phyloP scores from a whole-genome alignment of 2,888 invertebrate species.

The Drosophila testacea region DNA sequence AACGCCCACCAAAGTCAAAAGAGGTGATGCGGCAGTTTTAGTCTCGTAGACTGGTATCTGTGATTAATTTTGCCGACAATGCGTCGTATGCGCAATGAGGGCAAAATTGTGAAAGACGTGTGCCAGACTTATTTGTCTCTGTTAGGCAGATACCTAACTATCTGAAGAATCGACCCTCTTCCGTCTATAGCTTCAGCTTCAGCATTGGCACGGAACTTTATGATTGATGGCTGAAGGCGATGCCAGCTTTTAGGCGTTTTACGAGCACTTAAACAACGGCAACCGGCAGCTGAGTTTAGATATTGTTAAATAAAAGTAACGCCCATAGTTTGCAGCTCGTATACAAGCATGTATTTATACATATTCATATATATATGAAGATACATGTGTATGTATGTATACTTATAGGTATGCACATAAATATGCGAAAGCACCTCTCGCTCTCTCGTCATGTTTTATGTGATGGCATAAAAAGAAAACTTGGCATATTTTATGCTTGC shows the following conservation, averaged over 20 bases:
- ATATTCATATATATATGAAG: background rate
- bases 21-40: conserved; percentile 49
- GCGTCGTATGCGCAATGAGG: conserved; percentile 67
- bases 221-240: conserved; percentile 68
- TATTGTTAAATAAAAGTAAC: conserved; percentile 66
- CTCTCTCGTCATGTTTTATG: conserved; percentile 57
- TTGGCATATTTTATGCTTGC: conserved; percentile 68
- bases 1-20: conserved; percentile 38
- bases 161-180: conserved; percentile 1
- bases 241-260: conserved; percentile 69
- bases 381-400: conserved; percentile 1
- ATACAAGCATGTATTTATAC: conserved; percentile 8
- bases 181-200: background rate
- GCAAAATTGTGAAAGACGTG: conserved; percentile 30
- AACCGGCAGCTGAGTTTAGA: conserved; percentile 55
- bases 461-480: conserved; percentile 59
- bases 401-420: conserved; percentile 17
- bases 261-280: conserved; percentile 56
- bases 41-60: conserved; percentile 25
- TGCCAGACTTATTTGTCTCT: conserved; percentile 65
- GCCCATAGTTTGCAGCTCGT: conserved; percentile 65
- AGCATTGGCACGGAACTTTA: conserved; percentile 26
- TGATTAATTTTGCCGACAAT: conserved; percentile 68
- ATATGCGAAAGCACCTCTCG: conserved; percentile 29
- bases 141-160: conserved; percentile 50